These are phyloP conservation scores for Varecia variegata DNA, from an alignment of 2,797 vertebrate genomes.

Conservation along the genomic window DNA sequence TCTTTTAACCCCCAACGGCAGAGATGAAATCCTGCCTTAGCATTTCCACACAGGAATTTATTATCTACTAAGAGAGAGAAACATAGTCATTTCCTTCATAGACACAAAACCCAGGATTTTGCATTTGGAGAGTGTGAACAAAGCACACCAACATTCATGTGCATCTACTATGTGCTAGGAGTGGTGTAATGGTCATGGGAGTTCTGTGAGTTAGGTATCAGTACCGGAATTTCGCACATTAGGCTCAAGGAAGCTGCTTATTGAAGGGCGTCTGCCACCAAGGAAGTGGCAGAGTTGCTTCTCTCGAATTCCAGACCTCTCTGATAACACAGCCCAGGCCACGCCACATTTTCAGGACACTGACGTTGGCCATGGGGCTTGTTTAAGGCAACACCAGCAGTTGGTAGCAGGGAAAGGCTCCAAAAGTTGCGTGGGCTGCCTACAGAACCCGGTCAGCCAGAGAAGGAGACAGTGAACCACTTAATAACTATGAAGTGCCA, in stretches of 20 bases:
- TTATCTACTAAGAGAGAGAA: not conserved
- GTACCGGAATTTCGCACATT: not conserved
- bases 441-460: not conserved
- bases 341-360: not conserved
- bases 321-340: not conserved
- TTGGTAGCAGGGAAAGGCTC: not conserved
- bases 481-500: constrained; percentile 26
- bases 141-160: not conserved
- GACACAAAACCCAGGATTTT: not conserved
- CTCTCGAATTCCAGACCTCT: not conserved
- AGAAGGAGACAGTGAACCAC: not conserved
- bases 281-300: not conserved
- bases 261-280: not conserved
- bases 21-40: not conserved
- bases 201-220: not conserved
- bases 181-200: not conserved
- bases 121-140: not conserved
- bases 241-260: not conserved
- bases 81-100: not conserved
- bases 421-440: not conserved
- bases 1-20: not conserved
- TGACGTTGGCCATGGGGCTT: not conserved
- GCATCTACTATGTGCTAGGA: no score
- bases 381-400: not conserved
- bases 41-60: not conserved